Evolutionary conservation across 2,113 vertebrate species (phyloP), one percentile per base, ranked within the genome.

Genomic region (Solea senegalensis): DNA sequence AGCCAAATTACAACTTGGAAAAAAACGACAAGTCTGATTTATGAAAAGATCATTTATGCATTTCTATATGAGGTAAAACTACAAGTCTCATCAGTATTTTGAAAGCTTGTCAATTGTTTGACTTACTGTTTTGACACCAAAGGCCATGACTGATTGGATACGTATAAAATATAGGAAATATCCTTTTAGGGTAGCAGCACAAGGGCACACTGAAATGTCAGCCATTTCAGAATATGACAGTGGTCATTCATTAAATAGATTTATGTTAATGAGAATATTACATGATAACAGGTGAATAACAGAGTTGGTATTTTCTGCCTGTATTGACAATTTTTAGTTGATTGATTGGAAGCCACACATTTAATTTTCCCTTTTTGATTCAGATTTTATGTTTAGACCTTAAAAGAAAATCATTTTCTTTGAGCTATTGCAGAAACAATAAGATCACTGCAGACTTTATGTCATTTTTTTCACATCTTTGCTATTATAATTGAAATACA

Each of bases 111-210:
- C 77, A 76, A 88, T 86, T 34, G 53, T 43, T 45, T 86, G 82
- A 86, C 84, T 82, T 81, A 78, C 39, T 74, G 71, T 72, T 74
- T 50, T 87, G 84, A 86, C 86, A 84, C 83, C 51, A 71, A 76
- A 89, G 84, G 76, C 62, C 67, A 46, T 3, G 13, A 6, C 41
- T 11, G 52, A 91, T 86, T 3, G 76, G 74, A 88, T 85, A 72
- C 72, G 79, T 67, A 75, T 86, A 88, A 85, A 89, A 72, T 69
- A 61, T 56, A 71, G 48, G 58, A 49, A 64, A 78, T 84, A 63
- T 89, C 79, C 16, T 79, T 64, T 69, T 66, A 83, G 58, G 73
- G 53, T 53, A 63, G 65, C 55, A 52, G 48, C 57, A 51, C 76
- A 67, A 75, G 80, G 64, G 39, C 52, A 50, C 52, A 3, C 52